Evolutionary conservation across 1,140 invertebrate species (phyloP).

Genomic region (Rhizoglyphus robini): DNA sequence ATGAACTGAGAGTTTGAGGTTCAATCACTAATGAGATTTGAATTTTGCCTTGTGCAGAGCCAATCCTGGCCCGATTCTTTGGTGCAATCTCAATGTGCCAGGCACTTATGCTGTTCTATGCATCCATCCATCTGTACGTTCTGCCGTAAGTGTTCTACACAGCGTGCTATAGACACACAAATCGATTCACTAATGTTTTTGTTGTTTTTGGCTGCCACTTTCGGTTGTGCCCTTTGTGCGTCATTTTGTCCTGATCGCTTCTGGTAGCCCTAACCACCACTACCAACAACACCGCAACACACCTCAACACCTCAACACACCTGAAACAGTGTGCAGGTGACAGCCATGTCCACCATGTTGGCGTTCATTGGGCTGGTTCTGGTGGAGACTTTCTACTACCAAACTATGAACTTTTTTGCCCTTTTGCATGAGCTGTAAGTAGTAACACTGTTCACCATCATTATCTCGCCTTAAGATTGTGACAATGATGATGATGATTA

Average conservation of each 20-base stretch:
- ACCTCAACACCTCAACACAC: background rate
- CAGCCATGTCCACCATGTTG: background rate
- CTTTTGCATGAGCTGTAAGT: background rate
- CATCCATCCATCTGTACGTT: slow-evolving; percentile 16
- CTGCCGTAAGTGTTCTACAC: slow-evolving; percentile 19
- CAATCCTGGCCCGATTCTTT: background rate
- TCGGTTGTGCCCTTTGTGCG: background rate
- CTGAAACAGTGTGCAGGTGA: background rate
- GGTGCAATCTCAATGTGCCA: background rate
- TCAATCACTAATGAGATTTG: no score
- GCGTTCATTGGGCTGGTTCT: background rate
- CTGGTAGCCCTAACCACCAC: background rate
- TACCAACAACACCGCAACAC: background rate
- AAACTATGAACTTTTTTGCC: slow-evolving; percentile 1
- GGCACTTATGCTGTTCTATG: slow-evolving; percentile 10
- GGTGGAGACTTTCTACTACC: background rate
- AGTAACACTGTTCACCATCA: background rate
- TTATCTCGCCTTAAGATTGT: background rate
- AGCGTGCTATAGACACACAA: no score
- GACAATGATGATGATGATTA: no score
- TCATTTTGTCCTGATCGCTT: background rate
- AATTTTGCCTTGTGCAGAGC: background rate
- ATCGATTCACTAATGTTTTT: no score
- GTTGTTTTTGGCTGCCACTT: no score
- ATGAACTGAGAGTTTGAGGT: no score